Conservation (phyloP, 2,113 vertebrate species). For the Oreochromis aureus region DNA sequence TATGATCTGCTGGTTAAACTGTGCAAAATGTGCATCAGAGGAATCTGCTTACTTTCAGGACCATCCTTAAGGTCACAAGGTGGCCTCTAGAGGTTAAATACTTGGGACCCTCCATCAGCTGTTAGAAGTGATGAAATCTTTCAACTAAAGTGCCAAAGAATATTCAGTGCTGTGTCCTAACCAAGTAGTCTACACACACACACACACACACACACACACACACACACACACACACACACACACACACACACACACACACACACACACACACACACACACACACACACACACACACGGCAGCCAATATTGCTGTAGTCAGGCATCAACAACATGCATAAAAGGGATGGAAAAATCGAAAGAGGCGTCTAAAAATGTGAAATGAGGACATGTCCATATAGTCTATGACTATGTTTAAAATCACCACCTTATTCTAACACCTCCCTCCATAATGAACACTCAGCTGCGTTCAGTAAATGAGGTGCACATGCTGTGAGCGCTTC, state of each 20-base stretch:
- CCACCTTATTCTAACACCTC: neutral
- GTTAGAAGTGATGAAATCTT: neutral
- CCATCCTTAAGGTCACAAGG: accelerated
- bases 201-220: no score
- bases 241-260: neutral
- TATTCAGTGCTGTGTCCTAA: neutral
- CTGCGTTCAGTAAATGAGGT: neutral
- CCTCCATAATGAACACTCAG: neutral
- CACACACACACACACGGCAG: neutral
- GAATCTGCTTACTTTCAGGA: neutral
- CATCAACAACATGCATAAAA: neutral
- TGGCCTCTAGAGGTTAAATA: neutral
- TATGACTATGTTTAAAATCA: neutral
- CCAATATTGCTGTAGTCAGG: neutral
- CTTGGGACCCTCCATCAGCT: neutral
- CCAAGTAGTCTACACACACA: no score
- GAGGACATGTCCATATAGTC: neutral
- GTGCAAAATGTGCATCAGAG: neutral
- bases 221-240: no score
- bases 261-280: neutral
- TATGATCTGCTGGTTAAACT: neutral
- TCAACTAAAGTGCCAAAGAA: neutral
- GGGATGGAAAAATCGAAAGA: neutral
- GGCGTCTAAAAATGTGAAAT: neutral
- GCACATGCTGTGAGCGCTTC: neutral